Base-by-base conservation (phyloP, 2,888 invertebrate species). In the Macaria liturata region DNA sequence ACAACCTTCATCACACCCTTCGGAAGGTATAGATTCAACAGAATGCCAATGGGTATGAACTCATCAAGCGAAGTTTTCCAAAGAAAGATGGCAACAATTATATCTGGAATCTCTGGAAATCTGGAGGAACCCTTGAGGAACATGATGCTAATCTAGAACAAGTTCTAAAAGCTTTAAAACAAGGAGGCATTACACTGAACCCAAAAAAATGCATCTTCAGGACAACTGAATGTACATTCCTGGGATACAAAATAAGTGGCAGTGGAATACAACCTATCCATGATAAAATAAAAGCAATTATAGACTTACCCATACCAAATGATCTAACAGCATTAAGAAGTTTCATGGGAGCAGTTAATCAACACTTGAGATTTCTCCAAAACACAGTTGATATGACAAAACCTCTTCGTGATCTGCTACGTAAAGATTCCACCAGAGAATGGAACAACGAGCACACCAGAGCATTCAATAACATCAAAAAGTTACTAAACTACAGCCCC, bases 11-110 rank as follows among this genome's bases (percentile, higher is more conserved):
- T 47, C 9, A 54, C 42, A 3, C 47, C 54, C 1, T 47, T 47
- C 47, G 54, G 54, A 32, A 46, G 54, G 42, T 47, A 40, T 32
- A 39, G 39, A 42, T 54, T 54, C 31, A 54, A 54, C 42, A 20
- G 54, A 40, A 40, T 54, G 42, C 54, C 54, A 5, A 47, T 54
- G 47, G 54, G 48, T 1, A 47, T 54, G 48, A 54, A 54, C 40
- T 54, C 54, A 30, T 34, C 34, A 4, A 49, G 49, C 44, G 55
- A 55, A 47, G 34, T 54, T 39, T 54, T 54, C 32, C 54, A 54
- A 46, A 9, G 43, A 47, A 47, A 43, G 30, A 49, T 49, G 45
- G 49, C 49, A 44, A 49, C 31, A 20, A 42, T 55, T 20, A 9
- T 49, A 45, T 30, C 32, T 34, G 55, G 49, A 7, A 49, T 55